Percentiles rank a stretch among this genome's conserved stretches.
These are phyloP conservation scores for Sinotaia quadrata DNA, from an alignment of 2,888 invertebrate species.

Conservation along the genomic window DNA sequence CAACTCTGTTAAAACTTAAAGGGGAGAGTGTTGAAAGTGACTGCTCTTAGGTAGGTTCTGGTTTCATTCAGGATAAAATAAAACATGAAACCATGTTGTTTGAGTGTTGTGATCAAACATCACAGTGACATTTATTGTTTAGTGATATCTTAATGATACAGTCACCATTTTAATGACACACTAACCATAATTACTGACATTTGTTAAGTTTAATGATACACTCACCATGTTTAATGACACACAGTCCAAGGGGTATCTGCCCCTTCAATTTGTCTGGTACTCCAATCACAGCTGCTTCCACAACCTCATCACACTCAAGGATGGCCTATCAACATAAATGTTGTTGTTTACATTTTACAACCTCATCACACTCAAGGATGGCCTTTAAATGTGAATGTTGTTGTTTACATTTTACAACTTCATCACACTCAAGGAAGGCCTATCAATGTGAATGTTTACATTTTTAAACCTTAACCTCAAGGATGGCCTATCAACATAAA, in stretches of 20 bases:
- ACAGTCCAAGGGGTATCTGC: constrained; percentile 90
- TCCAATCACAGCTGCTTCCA: constrained; percentile 90
- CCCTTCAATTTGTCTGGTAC: constrained; percentile 92
- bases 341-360: constrained; percentile 81
- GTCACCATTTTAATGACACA: no score
- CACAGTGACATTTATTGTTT: no score
- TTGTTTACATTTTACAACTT: constrained; percentile 83
- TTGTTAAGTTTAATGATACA: no score
- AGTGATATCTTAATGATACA: no score
- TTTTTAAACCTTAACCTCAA: constrained; percentile 86
- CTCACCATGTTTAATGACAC: constrained; percentile 80
- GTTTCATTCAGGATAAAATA: no score
- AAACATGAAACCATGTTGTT: no score
- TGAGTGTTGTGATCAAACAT: no score
- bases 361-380: constrained; percentile 86
- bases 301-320: constrained; percentile 86
- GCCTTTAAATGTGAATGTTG: constrained; percentile 74
- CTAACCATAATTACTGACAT: no score
- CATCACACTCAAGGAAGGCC: constrained; percentile 87
- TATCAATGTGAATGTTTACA: constrained; percentile 35
- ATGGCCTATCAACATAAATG: constrained; percentile 76
- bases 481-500: constrained; percentile 77
- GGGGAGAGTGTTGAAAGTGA: no score
- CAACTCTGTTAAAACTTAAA: no score
- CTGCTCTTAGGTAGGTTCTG: no score